phyloP scores from a whole-genome alignment of 2,797 vertebrate genomes.

The Etheostoma nigrum region DNA sequence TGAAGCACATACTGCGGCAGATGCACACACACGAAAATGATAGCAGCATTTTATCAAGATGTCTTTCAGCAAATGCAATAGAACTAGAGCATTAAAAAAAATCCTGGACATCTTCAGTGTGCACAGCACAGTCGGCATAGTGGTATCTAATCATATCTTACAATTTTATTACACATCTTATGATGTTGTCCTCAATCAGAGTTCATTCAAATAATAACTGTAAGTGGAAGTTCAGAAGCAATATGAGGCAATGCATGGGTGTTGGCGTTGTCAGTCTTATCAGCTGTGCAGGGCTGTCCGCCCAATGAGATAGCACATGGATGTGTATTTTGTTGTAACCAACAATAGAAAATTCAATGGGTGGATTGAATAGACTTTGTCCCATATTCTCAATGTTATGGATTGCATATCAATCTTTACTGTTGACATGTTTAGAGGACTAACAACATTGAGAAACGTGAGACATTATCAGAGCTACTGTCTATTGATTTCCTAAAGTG shows the following conservation, averaged over 20 bases:
- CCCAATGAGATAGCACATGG: slow-evolving; percentile 14
- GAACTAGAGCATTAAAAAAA: slow-evolving; percentile 29
- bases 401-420: slow-evolving; percentile 20
- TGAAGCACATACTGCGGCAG: slow-evolving; percentile 44
- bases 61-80: slow-evolving; percentile 48
- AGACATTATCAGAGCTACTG: slow-evolving; percentile 76
- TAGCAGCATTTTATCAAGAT: slow-evolving; percentile 46
- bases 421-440: slow-evolving; percentile 31
- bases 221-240: slow-evolving; percentile 72
- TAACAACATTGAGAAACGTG: slow-evolving; percentile 38
- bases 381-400: slow-evolving; percentile 21
- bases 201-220: slow-evolving; percentile 72
- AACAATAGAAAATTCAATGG: slow-evolving; percentile 5
- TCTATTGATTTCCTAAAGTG: slow-evolving; percentile 67
- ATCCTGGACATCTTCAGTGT: neutral
- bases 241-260: slow-evolving; percentile 44
- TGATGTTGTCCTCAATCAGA: slow-evolving; percentile 64
- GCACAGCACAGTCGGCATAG: slow-evolving; percentile 54
- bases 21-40: slow-evolving; percentile 50
- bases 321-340: slow-evolving; percentile 22
- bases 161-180: slow-evolving; percentile 43
- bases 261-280: slow-evolving; percentile 67
- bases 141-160: slow-evolving; percentile 39
- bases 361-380: slow-evolving; percentile 42
- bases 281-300: slow-evolving; percentile 24